phyloP scores from a whole-genome alignment of 2,888 invertebrate species.

The Allygus modestus region DNA sequence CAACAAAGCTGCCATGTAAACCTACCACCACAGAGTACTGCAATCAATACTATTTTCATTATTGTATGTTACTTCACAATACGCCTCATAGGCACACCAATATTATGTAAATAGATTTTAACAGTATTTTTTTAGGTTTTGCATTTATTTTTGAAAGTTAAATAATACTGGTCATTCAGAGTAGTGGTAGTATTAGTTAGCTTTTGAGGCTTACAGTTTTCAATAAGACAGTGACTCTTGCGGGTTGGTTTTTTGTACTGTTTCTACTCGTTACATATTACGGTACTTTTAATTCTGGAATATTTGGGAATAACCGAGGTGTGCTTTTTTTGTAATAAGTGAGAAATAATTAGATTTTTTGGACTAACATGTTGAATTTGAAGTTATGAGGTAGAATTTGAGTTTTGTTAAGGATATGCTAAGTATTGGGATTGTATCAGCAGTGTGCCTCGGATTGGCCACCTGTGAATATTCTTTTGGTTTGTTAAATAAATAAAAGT shows the following conservation, averaged over 20 bases:
- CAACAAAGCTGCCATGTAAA: conserved; percentile 55
- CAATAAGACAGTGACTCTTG: background rate
- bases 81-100: conserved; percentile 16
- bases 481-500: conserved; percentile 25
- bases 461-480: conserved; percentile 8
- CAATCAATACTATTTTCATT: conserved; percentile 20
- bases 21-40: background rate
- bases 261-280: conserved; percentile 31
- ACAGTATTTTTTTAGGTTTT: conserved; percentile 58
- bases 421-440: conserved; percentile 9
- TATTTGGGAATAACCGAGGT: background rate
- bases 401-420: conserved; percentile 48
- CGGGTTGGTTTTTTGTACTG: conserved; percentile 46
- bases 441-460: background rate
- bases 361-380: conserved; percentile 24
- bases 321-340: conserved; percentile 24
- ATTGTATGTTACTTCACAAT: conserved; percentile 30
- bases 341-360: background rate
- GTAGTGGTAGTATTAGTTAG: conserved; percentile 24
- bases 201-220: conserved; percentile 3
- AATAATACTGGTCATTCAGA: conserved; percentile 32
- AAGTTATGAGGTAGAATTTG: background rate
- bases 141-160: conserved; percentile 43
- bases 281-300: background rate
- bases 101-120: conserved; percentile 59